A percentile compares a stretch with the other conserved stretches of the same genome.
phyloP scores from a whole-genome alignment of 2,888 invertebrate species.

The Eilema caniola region DNA sequence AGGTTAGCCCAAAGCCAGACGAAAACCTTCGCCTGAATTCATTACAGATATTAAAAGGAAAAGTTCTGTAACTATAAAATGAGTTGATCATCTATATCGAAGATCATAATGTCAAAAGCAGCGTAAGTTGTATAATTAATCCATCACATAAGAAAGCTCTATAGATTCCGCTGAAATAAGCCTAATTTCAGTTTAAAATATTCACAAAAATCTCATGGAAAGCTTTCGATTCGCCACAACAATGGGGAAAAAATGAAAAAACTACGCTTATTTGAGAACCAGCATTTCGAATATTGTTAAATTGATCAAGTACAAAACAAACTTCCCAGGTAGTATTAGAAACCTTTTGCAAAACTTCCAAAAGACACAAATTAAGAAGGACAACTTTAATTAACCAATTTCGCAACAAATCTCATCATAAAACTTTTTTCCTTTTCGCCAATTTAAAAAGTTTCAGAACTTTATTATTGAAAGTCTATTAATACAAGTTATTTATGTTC shows the following conservation, averaged over 20 bases:
- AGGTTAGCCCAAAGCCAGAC: no score
- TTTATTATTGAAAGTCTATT: constrained; percentile 20
- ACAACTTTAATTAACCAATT: constrained; percentile 46
- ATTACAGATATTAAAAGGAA: no score
- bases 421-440: constrained; percentile 39
- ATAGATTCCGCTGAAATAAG: not conserved
- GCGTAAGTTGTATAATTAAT: not conserved
- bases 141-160: not conserved
- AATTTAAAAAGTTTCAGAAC: constrained; percentile 29
- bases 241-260: not conserved
- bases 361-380: constrained; percentile 30
- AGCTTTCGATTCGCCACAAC: no score
- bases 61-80: no score
- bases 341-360: constrained; percentile 23
- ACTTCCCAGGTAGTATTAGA: constrained; percentile 3
- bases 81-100: not conserved
- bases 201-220: not conserved
- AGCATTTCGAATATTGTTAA: not conserved
- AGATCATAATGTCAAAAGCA: not conserved
- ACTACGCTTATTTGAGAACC: not conserved
- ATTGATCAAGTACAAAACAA: not conserved
- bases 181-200: not conserved
- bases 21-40: no score
- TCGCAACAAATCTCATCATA: constrained; percentile 44
- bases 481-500: not conserved